phyloP scores from a whole-genome alignment of 1,140 invertebrate genomes.

The Halesus radiatus region DNA sequence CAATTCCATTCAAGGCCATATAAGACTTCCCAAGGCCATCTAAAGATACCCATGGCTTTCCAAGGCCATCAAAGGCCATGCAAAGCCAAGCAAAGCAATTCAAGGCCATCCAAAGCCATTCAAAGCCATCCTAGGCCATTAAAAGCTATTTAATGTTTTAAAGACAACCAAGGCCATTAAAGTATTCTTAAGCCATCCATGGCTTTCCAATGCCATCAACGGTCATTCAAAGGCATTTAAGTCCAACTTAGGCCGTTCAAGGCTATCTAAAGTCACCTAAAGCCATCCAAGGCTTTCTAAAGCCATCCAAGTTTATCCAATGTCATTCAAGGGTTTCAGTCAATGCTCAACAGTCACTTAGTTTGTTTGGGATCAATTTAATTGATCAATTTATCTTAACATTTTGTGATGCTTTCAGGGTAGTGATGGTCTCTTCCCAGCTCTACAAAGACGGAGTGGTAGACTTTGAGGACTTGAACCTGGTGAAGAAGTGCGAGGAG shows the following conservation, averaged over 20 bases:
- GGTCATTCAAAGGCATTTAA: neutral
- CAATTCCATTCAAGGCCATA: too few species aligned
- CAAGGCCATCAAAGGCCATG: too few species aligned
- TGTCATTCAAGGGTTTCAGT: neutral
- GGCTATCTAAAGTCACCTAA: neutral
- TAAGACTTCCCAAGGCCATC: too few species aligned
- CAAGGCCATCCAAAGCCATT: too few species aligned
- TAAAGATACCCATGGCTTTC: neutral
- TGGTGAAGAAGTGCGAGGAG: conserved; percentile 63
- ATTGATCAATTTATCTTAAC: too few species aligned
- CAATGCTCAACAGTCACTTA: too few species aligned
- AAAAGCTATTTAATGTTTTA: too few species aligned
- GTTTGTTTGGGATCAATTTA: too few species aligned
- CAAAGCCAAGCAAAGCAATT: too few species aligned
- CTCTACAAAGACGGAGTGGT: conserved; percentile 72
- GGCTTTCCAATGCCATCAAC: neutral
- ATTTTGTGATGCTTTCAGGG: conserved; percentile 68
- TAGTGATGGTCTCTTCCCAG: conserved; percentile 70
- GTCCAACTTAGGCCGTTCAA: neutral
- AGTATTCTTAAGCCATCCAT: neutral
- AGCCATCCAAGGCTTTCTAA: neutral
- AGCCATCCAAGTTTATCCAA: neutral
- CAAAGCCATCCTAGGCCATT: too few species aligned
- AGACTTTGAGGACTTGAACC: conserved; percentile 79
- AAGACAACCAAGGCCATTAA: too few species aligned